Evolutionary conservation across 2,888 invertebrate genomes (phyloP).

Genomic region (Torymus aiolomorphi): DNA sequence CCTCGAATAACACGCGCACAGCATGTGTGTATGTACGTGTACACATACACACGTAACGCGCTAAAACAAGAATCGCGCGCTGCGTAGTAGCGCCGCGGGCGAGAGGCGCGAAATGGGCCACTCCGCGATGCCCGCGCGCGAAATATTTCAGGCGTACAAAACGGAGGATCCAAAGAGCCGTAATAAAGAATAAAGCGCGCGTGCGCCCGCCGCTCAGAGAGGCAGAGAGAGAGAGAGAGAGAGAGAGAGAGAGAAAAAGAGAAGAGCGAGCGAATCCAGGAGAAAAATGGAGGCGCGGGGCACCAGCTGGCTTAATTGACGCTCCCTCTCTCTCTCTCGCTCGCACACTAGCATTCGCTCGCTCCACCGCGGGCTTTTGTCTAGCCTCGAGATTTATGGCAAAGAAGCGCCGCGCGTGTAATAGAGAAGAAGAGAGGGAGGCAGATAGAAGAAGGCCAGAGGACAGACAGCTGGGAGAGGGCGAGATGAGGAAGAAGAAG

Average conservation of each 20-base stretch:
- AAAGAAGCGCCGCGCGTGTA: slow-evolving; percentile 43
- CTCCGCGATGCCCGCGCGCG: not conserved
- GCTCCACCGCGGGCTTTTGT: slow-evolving; percentile 64
- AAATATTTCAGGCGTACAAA: slow-evolving; percentile 5
- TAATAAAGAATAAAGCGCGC: slow-evolving; percentile 15
- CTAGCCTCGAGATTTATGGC: slow-evolving; percentile 70
- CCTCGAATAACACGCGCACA: too few relatives aligned
- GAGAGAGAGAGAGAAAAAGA: not conserved
- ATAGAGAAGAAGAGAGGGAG: not conserved
- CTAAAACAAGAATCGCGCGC: too few relatives aligned
- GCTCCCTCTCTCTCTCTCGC: slow-evolving; percentile 66
- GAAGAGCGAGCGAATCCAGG: not conserved
- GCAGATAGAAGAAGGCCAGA: not conserved
- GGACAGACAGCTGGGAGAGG: slow-evolving; percentile 10
- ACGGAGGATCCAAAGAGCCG: not conserved
- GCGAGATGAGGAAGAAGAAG: slow-evolving; percentile 6
- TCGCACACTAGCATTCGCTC: not conserved
- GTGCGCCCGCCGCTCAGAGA: not conserved
- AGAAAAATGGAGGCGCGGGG: slow-evolving; percentile 31
- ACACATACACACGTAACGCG: too few relatives aligned
- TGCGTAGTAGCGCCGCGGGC: too few relatives aligned
- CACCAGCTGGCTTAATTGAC: slow-evolving; percentile 67
- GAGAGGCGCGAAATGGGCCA: too few relatives aligned
- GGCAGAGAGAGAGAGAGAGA: not conserved
- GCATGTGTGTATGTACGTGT: too few relatives aligned